A percentile compares a stretch with the other conserved stretches of the same genome.
These are phyloP conservation scores for Acanthornis magna DNA, from an alignment of 2,797 vertebrate genomes.

Conservation along the genomic window DNA sequence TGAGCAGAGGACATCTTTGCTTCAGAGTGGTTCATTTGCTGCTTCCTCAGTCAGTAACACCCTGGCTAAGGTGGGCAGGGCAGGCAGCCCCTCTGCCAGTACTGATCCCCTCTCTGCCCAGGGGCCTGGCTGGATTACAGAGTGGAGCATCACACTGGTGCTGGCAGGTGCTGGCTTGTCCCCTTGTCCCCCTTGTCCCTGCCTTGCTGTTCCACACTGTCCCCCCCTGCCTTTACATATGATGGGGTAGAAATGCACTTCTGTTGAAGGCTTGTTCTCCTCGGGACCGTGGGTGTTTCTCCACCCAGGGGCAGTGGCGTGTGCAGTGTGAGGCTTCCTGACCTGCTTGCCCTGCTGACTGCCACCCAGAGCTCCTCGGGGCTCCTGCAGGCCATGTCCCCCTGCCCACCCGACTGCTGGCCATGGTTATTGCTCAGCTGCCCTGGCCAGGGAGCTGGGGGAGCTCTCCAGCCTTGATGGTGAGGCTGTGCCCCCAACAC, in stretches of 20 bases:
- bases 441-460: neutral
- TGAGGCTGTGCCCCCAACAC: neutral
- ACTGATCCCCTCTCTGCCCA: neutral
- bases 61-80: neutral
- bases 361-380: neutral
- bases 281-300: accelerated
- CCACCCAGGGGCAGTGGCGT: neutral
- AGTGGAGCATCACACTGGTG: neutral
- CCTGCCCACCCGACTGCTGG: accelerated
- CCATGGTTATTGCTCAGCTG: accelerated
- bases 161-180: neutral
- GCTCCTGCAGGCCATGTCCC: accelerated
- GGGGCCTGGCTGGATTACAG: neutral
- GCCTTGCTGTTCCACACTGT: neutral
- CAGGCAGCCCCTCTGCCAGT: neutral
- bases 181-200: neutral
- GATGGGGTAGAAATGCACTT: neutral
- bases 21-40: neutral
- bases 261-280: neutral
- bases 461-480: neutral
- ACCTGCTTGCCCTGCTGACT: neutral
- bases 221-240: too few relatives aligned
- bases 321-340: neutral
- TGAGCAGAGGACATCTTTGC: accelerated
- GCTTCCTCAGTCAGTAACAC: neutral